Conservation (phyloP, 2,113 vertebrate species). For the Sinocyclocheilus rhinocerous region DNA sequence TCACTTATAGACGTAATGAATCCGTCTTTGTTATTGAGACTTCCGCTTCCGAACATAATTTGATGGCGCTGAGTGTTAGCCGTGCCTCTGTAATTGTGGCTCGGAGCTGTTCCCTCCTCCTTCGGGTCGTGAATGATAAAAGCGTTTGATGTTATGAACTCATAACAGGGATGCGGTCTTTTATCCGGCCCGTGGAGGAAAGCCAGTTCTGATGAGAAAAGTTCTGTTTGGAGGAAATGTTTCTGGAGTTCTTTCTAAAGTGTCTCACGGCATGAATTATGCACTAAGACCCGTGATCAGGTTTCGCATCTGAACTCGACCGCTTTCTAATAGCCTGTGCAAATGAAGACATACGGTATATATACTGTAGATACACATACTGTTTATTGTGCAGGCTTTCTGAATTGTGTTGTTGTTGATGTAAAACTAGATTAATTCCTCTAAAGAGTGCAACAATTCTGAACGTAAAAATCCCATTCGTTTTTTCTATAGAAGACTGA, state of each 20-base stretch:
- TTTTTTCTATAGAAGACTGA: too few relatives aligned
- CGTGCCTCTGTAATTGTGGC: constrained; percentile 59
- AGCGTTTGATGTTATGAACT: constrained; percentile 58
- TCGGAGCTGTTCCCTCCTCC: constrained; percentile 41
- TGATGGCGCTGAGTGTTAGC: background rate
- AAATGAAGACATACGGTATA: background rate
- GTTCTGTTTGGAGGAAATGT: constrained; percentile 5
- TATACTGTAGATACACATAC: background rate
- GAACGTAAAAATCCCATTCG: background rate
- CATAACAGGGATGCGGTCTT: constrained; percentile 31
- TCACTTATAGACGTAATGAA: background rate
- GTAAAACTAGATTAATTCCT: too few relatives aligned
- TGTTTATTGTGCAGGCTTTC: background rate
- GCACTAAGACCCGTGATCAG: background rate
- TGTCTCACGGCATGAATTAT: constrained; percentile 16
- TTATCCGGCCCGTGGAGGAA: constrained; percentile 23
- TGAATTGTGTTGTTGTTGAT: background rate
- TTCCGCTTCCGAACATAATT: constrained; percentile 23
- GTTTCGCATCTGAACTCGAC: background rate
- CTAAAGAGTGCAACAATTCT: background rate
- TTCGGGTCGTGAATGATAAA: constrained; percentile 43
- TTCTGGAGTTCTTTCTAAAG: constrained; percentile 29
- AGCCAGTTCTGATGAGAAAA: constrained; percentile 16
- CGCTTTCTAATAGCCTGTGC: background rate
- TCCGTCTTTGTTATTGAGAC: constrained; percentile 53